These are phyloP conservation scores for Geophilus truncorum DNA, from an alignment of 2,888 invertebrate genomes.

Conservation along the genomic window DNA sequence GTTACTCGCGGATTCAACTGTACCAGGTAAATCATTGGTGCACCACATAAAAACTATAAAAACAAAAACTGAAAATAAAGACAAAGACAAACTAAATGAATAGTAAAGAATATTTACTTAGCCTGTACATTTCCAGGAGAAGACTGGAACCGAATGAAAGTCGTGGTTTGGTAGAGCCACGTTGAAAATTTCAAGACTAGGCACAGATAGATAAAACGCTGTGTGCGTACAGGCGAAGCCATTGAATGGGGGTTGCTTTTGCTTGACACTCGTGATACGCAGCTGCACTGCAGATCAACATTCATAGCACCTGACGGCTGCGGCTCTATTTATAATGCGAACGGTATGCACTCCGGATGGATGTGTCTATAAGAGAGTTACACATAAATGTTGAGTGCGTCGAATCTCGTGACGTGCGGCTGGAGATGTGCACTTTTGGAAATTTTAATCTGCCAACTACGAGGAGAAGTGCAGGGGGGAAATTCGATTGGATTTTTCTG, in stretches of 20 bases:
- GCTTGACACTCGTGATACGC: neutral
- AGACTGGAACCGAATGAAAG: no score
- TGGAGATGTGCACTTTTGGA: neutral
- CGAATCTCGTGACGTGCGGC: neutral
- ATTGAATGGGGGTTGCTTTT: neutral
- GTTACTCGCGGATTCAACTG: no score
- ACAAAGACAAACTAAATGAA: no score
- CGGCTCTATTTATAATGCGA: neutral
- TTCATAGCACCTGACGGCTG: neutral
- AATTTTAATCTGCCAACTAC: neutral
- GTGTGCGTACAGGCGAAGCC: neutral
- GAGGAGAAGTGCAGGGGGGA: no score
- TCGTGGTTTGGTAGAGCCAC: no score
- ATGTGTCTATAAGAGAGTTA: neutral
- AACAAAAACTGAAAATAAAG: no score
- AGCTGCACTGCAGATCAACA: neutral
- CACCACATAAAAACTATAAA: no score
- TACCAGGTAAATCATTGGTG: no score
- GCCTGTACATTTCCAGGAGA: no score
- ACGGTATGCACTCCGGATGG: neutral
- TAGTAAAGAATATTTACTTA: no score
- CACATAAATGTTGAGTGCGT: neutral
- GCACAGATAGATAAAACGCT: no score
- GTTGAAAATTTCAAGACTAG: no score
- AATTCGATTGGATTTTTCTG: neutral